Evolutionary conservation across 2,113 vertebrate genomes (phyloP), one percentile per base, ranked within the genome.

Genomic region (Pterocles gutturalis): DNA sequence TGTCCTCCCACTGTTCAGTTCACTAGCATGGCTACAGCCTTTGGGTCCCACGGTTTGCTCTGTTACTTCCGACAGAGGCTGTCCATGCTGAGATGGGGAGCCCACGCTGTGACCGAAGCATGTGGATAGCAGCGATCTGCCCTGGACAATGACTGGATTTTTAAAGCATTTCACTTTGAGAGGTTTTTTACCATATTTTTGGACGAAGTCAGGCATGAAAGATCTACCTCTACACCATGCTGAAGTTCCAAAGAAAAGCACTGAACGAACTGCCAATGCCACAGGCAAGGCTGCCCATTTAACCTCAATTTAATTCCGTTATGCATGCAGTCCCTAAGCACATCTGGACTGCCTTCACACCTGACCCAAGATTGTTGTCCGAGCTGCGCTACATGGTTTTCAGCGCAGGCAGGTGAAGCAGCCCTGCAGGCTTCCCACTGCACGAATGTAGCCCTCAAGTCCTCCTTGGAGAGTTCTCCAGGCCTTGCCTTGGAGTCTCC

Each of bases 391-490:
- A 18, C 4, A 1, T 9, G 20, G 29, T 6, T 43, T 73, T 51
- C 61, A 55, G 28, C 46, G 66, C n/a, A 43, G 33, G 19, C 55
- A 71, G 29, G 20, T 67, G 34, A 79, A 65, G 17, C 15, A 85
- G 29, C 4, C 12, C 51, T 34, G 51, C 11, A 78, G 34, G 10
- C 6, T 77, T 38, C 26, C 9, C 33, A 4, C 11, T 29, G 45
- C 65, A 55, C 3, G 2, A 18, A 58, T 43, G 10, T 7, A 77
- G 48, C 24, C 20, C n/a, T 43, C 0, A 0, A 53, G 14, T 58
- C 20, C 55, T 77, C 28, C 54, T 84, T 58, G 29, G 1, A 17
- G 5, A 82, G n/a, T 13, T 65, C 28, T 43, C 29, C n/a, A 45
- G 41, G 61, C 11, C 46, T 83, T 75, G 25, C 15, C 48, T 41